Evolutionary conservation across 2,113 vertebrate genomes (phyloP), one percentile per base, ranked within the genome.

Genomic region (Catagonus wagneri): DNA sequence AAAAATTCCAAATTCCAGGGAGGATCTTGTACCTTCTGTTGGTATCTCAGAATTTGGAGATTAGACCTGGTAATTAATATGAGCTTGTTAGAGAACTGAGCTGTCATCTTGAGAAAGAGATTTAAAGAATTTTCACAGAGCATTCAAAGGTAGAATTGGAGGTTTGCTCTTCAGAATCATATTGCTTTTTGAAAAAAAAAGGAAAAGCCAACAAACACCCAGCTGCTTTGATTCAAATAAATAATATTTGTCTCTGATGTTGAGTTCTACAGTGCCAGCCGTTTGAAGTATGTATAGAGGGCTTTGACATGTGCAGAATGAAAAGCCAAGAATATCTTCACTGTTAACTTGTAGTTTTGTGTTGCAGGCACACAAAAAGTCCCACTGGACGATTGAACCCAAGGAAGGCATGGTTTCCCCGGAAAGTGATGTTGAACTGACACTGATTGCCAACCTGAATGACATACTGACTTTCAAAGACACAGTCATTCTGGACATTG

Each of bases 341-440:
- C 65, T 52, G 25, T 50, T 72, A 27, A 56, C 39, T 85, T 92
- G 68, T 80, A 36, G 1, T 50, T 76, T 97, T 97, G 54, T 97
- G 22, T 97, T 98, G 34, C 98, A 99, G 99, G 96, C 90, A 86
- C 97, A 89, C 0, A 97, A 95, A 90, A 63, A 39, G 44, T 99
- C 99, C 0, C 36, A 79, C 25, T 99, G 99, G 99, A 98, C 95
- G 1, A 97, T 99, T 89, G 98, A 99, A 86, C 99, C 99, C 91
- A 97, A 66, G 1, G 96, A 98, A 94, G 99, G 99, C 65, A 94
- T 96, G 27, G 95, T 99, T 22, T 98, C 98, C 1, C 98, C 99
- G 0, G 92, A 98, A 60, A 90, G 93, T 0, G 96, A 98, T 44
- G n/a, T 99, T 74, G 93, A 98, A 17, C 83, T 99, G 88, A 96